Conservation (phyloP, 2,888 invertebrate genomes). For the Saturnia pavonia region DNA sequence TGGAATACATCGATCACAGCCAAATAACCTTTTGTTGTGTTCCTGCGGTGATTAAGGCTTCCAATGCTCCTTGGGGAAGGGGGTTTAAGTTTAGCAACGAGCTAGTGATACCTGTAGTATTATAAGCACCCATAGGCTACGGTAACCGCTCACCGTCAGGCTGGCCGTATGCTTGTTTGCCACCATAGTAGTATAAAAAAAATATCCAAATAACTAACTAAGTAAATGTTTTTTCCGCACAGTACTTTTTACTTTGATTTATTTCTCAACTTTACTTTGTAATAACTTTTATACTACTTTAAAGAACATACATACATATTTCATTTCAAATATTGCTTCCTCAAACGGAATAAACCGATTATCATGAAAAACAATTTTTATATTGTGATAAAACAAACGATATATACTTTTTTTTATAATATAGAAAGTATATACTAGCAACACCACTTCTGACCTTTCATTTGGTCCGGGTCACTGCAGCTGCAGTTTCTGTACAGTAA, state of each 20-base stretch:
- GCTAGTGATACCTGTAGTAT: too few relatives aligned
- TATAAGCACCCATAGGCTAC: too few relatives aligned
- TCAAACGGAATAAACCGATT: neutral
- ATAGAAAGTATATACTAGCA: neutral
- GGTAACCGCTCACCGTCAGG: too few relatives aligned
- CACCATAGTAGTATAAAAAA: too few relatives aligned
- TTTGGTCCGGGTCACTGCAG: constrained; percentile 33
- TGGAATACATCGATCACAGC: too few relatives aligned
- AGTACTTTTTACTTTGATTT: neutral
- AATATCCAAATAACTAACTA: neutral
- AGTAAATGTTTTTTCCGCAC: neutral
- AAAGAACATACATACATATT: neutral
- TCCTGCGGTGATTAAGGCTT: too few relatives aligned
- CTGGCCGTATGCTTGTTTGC: too few relatives aligned
- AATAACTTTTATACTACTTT: neutral
- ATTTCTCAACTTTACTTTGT: neutral
- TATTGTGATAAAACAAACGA: neutral
- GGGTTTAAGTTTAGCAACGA: too few relatives aligned
- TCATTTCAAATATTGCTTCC: neutral
- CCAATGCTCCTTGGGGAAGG: too few relatives aligned
- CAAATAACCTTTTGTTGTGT: too few relatives aligned
- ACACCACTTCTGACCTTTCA: constrained; percentile 37
- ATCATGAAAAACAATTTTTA: neutral
- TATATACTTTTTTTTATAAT: neutral
- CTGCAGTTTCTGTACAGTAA: constrained; percentile 26